Conservation (phyloP, 2,113 vertebrate genomes). For the Harpagus bidentatus region DNA sequence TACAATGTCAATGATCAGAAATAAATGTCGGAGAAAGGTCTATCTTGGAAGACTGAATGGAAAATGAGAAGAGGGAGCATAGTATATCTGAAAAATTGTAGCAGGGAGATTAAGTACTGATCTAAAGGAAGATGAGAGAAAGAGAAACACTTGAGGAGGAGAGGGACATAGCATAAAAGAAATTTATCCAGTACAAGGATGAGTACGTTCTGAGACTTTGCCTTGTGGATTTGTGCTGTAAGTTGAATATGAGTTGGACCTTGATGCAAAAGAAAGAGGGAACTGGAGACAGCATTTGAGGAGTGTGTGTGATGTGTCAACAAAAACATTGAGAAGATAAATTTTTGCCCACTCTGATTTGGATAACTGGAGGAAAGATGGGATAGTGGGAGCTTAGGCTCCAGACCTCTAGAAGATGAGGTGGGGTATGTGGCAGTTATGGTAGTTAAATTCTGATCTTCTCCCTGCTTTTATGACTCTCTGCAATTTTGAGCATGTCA, state of each 20-base stretch:
- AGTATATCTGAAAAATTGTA: background rate
- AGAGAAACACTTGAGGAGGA: background rate
- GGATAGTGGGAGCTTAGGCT: background rate
- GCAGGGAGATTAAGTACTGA: background rate
- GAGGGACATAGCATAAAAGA: background rate
- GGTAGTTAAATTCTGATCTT: background rate
- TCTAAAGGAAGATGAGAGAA: background rate
- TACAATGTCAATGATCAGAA: background rate
- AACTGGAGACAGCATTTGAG: background rate
- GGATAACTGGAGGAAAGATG: background rate
- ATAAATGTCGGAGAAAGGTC: background rate
- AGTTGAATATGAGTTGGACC: background rate
- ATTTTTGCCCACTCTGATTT: background rate
- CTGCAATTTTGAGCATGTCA: background rate
- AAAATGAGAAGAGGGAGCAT: background rate
- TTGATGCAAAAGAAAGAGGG: background rate
- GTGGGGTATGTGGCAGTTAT: background rate
- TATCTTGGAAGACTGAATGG: background rate
- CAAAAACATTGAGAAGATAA: background rate
- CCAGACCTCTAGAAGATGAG: background rate
- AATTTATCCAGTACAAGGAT: background rate
- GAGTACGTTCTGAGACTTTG: background rate
- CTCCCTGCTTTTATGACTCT: background rate
- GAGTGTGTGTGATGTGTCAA: rapidly evolving
- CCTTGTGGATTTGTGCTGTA: background rate